Conservation (phyloP, 2,888 invertebrate species). For the Phalera bucephala region DNA sequence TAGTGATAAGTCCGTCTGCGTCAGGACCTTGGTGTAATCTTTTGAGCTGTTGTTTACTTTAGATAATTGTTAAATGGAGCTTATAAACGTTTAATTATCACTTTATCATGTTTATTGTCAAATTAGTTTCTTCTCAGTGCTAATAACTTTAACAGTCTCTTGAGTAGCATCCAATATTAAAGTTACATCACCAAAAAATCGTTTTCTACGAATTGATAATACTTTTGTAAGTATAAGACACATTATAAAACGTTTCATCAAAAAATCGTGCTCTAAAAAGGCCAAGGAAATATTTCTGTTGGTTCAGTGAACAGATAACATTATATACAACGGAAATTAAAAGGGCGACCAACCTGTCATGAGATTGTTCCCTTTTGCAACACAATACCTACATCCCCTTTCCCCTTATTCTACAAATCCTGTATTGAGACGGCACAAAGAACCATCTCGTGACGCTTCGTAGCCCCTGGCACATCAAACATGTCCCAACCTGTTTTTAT, state of each 20-base stretch:
- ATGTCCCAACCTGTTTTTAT: slow-evolving; percentile 32
- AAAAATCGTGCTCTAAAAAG: no score
- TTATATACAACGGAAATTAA: slow-evolving; percentile 37
- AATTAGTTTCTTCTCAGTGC: slow-evolving; percentile 6
- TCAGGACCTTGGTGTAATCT: slow-evolving; percentile 10
- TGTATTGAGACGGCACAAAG: slow-evolving; percentile 31
- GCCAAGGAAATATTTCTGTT: neutral
- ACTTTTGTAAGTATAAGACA: no score
- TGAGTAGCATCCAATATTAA: no score
- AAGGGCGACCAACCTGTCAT: slow-evolving; percentile 42
- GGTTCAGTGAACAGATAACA: slow-evolving; percentile 22
- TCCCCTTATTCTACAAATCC: slow-evolving; percentile 35
- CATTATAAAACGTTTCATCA: no score
- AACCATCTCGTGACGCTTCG: slow-evolving; percentile 27
- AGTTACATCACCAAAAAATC: no score
- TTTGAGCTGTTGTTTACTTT: slow-evolving; percentile 16
- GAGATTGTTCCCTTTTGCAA: slow-evolving; percentile 21
- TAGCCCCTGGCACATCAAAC: slow-evolving; percentile 21
- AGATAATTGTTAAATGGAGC: slow-evolving; percentile 9
- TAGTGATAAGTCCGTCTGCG: slow-evolving; percentile 11
- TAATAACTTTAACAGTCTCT: no score
- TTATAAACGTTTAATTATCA: slow-evolving; percentile 8
- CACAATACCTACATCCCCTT: slow-evolving; percentile 38
- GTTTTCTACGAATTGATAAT: no score
- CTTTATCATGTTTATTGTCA: slow-evolving; percentile 2